Base-by-base conservation (phyloP, 2,113 vertebrate species). In the Campylorhamphus procurvoides region DNA sequence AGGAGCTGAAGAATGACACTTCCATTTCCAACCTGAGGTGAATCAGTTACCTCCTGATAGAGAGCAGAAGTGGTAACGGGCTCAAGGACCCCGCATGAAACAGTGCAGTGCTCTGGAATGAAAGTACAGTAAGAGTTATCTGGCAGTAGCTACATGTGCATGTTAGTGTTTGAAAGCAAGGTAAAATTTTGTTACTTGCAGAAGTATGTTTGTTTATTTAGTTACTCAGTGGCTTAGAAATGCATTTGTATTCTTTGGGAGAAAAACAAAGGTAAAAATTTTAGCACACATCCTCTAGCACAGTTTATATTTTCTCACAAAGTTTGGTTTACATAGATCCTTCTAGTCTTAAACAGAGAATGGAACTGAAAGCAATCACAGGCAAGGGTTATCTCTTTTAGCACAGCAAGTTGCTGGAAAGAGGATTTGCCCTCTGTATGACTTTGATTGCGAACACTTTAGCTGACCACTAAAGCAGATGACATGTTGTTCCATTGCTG, bases 401-500 rank as follows among this genome's bases (percentile, higher is more conserved):
- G 62, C 31, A 37, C 35, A 93, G 39, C 25, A 40, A 63, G 27
- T 85, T 91, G 37, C 73, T 81, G 80, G 18, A 86, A 88, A 84
- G 83, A 86, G 72, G 59, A 60, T 92, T 92, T 81, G 72, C 12
- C 90, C 88, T 95, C 74, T 49, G 15, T 35, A 4, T 94, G 90
- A 95, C 92, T 93, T 95, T 67, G 59, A 27, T 18, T 94, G 35
- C 72, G 64, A 40, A 60, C 37, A n/a, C n/a, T 93, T 74, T 46
- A 68, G 31, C 56, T 5, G 9, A 42, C 56, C 55, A 28, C 44
- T 92, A 68, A 53, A 76, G 75, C 37, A 62, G 84, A 68, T 85
- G 75, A 91, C 7, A 1, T 55, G 27, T 78, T 93, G 90, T 94
- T 97, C 94, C 84, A 78, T 94, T 96, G 90, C 75, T 91, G 90